Percentiles rank a stretch among this genome's conserved stretches.
Evolutionary conservation across 2,797 vertebrate genomes (phyloP).

Genomic region (Gymnodraco acuticeps): DNA sequence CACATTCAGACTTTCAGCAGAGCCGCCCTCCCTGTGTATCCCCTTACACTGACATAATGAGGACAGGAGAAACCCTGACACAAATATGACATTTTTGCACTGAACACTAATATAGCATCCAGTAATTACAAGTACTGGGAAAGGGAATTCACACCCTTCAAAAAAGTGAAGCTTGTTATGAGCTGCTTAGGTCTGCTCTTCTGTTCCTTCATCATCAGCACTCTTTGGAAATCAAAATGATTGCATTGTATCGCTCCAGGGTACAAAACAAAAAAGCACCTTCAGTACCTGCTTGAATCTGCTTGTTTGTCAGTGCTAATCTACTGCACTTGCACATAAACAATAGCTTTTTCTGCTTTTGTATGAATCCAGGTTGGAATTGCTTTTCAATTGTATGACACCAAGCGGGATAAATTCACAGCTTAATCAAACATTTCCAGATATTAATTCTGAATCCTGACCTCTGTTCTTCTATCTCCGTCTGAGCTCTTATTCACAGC

Average conservation of each 20-base stretch:
- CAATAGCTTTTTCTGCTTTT: not conserved
- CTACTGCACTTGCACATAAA: not conserved
- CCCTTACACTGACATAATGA: slow-evolving; percentile 38
- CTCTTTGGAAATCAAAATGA: slow-evolving; percentile 51
- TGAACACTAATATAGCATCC: slow-evolving; percentile 21
- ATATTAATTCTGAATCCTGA: slow-evolving; percentile 44
- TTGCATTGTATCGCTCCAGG: slow-evolving; percentile 16
- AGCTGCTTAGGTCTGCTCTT: slow-evolving; percentile 54
- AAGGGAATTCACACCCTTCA: slow-evolving; percentile 29
- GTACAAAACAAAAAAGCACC: slow-evolving; percentile 26
- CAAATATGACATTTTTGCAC: not conserved
- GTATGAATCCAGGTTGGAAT: slow-evolving; percentile 6
- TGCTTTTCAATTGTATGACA: slow-evolving; percentile 35
- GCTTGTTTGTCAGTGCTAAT: slow-evolving; percentile 4
- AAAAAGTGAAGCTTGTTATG: slow-evolving; percentile 8
- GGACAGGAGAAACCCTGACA: slow-evolving; percentile 22
- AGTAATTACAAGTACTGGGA: slow-evolving; percentile 26
- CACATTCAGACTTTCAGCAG: slow-evolving; percentile 12
- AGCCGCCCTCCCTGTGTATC: not conserved
- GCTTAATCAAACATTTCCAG: slow-evolving; percentile 52
- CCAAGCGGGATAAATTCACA: slow-evolving; percentile 20
- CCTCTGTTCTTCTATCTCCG: slow-evolving; percentile 12
- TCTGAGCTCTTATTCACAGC: slow-evolving; percentile 50
- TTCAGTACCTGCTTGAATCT: slow-evolving; percentile 6
- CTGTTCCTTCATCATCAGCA: slow-evolving; percentile 60